Percentiles rank a stretch among this genome's conserved stretches.
These are phyloP conservation scores for Crotalus adamanteus DNA, from an alignment of 2,797 vertebrate genomes.

Conservation along the genomic window DNA sequence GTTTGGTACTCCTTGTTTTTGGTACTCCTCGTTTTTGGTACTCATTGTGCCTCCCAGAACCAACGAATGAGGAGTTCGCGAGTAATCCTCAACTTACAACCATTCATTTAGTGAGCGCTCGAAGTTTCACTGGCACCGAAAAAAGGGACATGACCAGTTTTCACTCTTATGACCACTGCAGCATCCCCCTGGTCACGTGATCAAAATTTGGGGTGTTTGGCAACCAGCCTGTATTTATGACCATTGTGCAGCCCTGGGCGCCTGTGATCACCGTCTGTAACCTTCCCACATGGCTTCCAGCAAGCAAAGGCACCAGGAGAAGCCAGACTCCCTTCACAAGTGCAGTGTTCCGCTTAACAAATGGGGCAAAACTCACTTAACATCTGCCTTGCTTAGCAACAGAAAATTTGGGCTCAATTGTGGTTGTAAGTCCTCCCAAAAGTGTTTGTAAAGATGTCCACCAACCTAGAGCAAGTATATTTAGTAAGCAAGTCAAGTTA, in stretches of 20 bases:
- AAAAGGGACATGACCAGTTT: neutral
- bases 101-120: neutral
- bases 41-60: neutral
- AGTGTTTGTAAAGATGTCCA: neutral
- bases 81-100: neutral
- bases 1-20: neutral
- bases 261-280: neutral
- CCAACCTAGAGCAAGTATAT: neutral
- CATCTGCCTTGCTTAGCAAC: too few species aligned
- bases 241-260: neutral
- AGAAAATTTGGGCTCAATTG: too few species aligned
- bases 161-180: neutral
- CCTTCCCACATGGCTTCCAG: too few species aligned
- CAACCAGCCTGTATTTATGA: neutral
- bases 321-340: too few species aligned
- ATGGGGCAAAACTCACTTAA: too few species aligned
- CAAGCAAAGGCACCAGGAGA: neutral
- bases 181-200: neutral
- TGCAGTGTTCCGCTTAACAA: too few species aligned
- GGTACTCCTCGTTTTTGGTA: neutral
- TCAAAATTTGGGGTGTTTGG: neutral
- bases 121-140: neutral
- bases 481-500: neutral
- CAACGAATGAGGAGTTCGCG: neutral
- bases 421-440: neutral